A percentile compares a stretch with the other conserved stretches of the same genome.
phyloP scores from a whole-genome alignment of 2,797 vertebrate genomes.

The Pagetopsis macropterus region DNA sequence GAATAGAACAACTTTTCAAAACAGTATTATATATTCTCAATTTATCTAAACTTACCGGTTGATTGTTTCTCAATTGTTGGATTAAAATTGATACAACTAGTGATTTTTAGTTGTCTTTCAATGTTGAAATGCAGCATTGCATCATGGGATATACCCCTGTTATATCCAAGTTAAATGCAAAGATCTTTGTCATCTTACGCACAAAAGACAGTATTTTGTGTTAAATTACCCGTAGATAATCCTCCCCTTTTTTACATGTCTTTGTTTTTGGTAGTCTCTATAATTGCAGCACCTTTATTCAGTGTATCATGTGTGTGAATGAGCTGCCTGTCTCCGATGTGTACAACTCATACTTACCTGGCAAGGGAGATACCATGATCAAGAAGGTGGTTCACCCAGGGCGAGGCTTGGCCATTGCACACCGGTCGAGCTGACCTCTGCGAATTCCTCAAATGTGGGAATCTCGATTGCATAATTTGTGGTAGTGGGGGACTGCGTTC shows the following conservation, averaged over 20 bases:
- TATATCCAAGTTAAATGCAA: neutral
- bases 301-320: neutral
- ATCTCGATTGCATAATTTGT: slow-evolving; percentile 58
- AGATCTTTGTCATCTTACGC: neutral
- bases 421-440: slow-evolving; percentile 48
- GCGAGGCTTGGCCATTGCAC: slow-evolving; percentile 43
- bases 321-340: fast-evolving
- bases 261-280: neutral
- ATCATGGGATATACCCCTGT: slow-evolving; percentile 25
- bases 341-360: slow-evolving; percentile 44
- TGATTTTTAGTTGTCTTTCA: neutral
- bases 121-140: neutral
- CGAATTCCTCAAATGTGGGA: slow-evolving; percentile 56
- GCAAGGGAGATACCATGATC: slow-evolving; percentile 49
- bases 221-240: neutral
- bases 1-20: neutral
- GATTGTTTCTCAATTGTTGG: neutral
- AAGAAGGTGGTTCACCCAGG: slow-evolving; percentile 50
- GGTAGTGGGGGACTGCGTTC: slow-evolving; percentile 59
- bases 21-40: neutral
- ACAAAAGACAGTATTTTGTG: neutral
- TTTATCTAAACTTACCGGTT: neutral
- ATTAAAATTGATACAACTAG: neutral
- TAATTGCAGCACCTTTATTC: neutral
- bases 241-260: neutral